A percentile compares a stretch with the other conserved stretches of the same genome.
Evolutionary conservation across 2,888 invertebrate species (phyloP).

Genomic region (Sinopyrophorus schimmeli): DNA sequence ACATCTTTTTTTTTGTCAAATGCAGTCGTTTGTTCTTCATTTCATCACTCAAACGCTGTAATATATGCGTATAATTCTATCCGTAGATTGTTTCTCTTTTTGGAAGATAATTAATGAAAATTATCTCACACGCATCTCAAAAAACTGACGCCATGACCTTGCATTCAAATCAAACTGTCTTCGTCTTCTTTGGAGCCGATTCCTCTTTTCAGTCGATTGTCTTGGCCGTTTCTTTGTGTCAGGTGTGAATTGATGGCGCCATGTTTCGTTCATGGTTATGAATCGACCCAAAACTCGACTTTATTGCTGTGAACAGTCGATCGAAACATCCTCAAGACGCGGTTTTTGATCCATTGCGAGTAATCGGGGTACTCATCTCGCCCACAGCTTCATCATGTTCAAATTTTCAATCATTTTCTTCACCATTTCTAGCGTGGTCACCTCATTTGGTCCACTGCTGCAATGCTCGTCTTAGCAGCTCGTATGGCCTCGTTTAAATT

Average conservation of each 20-base stretch:
- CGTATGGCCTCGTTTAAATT: background rate
- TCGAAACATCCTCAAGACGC: background rate
- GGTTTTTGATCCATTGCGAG: background rate
- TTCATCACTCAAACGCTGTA: too few relatives aligned
- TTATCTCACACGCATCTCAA: background rate
- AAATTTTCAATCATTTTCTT: background rate
- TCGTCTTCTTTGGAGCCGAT: background rate
- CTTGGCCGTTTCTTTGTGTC: background rate
- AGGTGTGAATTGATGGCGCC: background rate
- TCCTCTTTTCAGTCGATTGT: background rate
- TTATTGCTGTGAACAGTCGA: background rate
- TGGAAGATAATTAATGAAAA: background rate
- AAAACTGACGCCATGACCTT: background rate
- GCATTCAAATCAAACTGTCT: background rate
- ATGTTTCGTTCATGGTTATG: background rate
- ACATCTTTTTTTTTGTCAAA: too few relatives aligned
- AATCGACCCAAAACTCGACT: background rate
- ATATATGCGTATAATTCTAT: background rate
- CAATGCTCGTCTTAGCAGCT: too few relatives aligned
- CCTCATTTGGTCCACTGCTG: background rate
- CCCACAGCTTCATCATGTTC: background rate
- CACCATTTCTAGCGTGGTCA: background rate
- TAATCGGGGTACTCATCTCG: background rate
- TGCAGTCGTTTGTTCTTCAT: too few relatives aligned
- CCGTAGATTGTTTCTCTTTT: background rate